Conservation (phyloP, 2,888 invertebrate genomes). For the Lamellibrachia satsuma region DNA sequence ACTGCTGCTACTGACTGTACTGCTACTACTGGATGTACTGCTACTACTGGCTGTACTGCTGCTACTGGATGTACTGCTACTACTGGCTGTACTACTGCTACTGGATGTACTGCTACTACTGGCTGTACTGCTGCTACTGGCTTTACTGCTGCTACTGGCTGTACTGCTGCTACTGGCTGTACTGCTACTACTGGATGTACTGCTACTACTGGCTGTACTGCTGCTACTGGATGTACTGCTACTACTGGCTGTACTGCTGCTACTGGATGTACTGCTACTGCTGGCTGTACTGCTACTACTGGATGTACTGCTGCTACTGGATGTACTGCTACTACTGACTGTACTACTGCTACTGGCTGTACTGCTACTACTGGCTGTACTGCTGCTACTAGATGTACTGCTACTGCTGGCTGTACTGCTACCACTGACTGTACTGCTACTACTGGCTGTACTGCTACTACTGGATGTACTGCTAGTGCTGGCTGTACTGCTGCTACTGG, state of each 20-base stretch:
- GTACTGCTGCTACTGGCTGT: background rate
- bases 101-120: background rate
- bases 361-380: background rate
- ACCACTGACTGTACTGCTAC: background rate
- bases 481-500: background rate
- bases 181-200: background rate
- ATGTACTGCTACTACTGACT: background rate
- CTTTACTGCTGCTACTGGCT: background rate
- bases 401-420: background rate
- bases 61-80: background rate
- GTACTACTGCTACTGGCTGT: background rate
- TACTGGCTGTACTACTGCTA: background rate
- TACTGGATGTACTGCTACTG: background rate
- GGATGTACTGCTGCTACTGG: background rate
- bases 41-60: background rate
- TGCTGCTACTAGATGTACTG: background rate
- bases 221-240: background rate
- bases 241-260: background rate
- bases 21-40: background rate
- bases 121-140: background rate
- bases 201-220: background rate
- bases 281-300: background rate
- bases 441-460: background rate
- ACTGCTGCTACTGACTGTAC: background rate
- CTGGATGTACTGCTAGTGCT: background rate